Evolutionary conservation across 2,888 invertebrate species (phyloP), one percentile per base, ranked within the genome.

Genomic region (Ametastegia equiseti): DNA sequence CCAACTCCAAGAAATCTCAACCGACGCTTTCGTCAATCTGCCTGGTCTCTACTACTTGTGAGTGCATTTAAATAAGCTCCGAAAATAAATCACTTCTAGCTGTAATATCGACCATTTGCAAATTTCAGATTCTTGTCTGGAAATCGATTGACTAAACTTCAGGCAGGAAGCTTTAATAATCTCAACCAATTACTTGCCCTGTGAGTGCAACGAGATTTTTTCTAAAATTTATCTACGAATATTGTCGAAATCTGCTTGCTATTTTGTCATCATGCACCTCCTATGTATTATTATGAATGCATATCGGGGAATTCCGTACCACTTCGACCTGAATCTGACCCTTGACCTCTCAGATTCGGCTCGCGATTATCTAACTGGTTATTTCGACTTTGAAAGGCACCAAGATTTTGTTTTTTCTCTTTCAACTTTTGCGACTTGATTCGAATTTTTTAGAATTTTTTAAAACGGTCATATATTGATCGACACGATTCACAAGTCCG

Each of bases 71-170:
- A 60, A 60, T 1, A 60, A 13, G 5, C 30, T 60, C 30, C 13
- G 11, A 27, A 13, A 47, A 47, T 47, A 13, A 13, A 47, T 13
- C 15, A 47, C 6, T 13, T 47, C 15, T n/a, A n/a, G 4, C 1
- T n/a, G 9, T 13, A 54, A 36, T 3, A 75, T 19, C 36, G 27
- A 36, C 36, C 19, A 7, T 19, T n/a, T 4, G 23, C 19, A 36
- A 67, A 39, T 67, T 71, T 67, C 90, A 94, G 94, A 85, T 93
- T 93, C 87, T 85, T 94, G 71, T 92, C 94, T 2, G 92, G 92
- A 82, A 94, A 94, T 88, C 88, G 88, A 23, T 87, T 94, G 73
- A 86, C 87, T 11, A 86, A 88, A 57, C 86, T 94, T 69, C 88
- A 89, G 54, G 91, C 91, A 23, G 90, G 90, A 50, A 92, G 92